A percentile compares a stretch with the other conserved stretches of the same genome.
phyloP scores from a whole-genome alignment of 2,888 invertebrate species.

The Leucophenga montana region DNA sequence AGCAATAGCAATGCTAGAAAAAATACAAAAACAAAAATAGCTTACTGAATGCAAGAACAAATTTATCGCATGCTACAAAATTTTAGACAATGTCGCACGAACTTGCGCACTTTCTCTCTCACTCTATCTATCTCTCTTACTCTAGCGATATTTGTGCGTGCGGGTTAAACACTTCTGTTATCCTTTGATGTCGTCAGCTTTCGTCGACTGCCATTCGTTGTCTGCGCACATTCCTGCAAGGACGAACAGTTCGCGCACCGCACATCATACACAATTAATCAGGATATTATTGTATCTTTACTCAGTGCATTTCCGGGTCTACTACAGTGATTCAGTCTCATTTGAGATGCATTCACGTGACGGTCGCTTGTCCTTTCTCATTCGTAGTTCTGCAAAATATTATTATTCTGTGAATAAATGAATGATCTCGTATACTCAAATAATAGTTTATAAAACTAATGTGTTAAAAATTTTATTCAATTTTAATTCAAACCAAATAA shows the following conservation, averaged over 20 bases:
- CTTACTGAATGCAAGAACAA: slow-evolving; percentile 57
- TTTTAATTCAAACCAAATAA: no score
- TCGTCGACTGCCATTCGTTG: slow-evolving; percentile 48
- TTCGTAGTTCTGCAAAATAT: no score
- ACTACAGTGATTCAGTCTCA: no score
- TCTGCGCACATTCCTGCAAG: slow-evolving; percentile 54
- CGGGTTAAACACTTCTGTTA: slow-evolving; percentile 36
- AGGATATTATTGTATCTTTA: slow-evolving; percentile 37
- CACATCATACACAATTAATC: slow-evolving; percentile 37
- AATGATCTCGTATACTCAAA: not conserved
- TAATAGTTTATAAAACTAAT: not conserved
- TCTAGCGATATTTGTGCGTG: slow-evolving; percentile 35
- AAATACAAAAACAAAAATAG: slow-evolving; percentile 8
- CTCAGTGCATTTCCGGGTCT: slow-evolving; percentile 42
- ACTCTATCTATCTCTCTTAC: slow-evolving; percentile 26
- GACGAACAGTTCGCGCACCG: slow-evolving; percentile 64
- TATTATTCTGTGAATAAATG: not conserved
- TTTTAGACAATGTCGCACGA: not conserved
- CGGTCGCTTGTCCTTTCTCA: no score
- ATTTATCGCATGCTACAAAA: slow-evolving; percentile 25
- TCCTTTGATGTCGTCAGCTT: slow-evolving; percentile 55
- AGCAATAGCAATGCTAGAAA: not conserved
- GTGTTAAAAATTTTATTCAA: no score
- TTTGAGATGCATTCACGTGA: no score
- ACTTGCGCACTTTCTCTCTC: slow-evolving; percentile 41